Conservation (phyloP, 2,797 vertebrate species). For the Manis crassicaudata region DNA sequence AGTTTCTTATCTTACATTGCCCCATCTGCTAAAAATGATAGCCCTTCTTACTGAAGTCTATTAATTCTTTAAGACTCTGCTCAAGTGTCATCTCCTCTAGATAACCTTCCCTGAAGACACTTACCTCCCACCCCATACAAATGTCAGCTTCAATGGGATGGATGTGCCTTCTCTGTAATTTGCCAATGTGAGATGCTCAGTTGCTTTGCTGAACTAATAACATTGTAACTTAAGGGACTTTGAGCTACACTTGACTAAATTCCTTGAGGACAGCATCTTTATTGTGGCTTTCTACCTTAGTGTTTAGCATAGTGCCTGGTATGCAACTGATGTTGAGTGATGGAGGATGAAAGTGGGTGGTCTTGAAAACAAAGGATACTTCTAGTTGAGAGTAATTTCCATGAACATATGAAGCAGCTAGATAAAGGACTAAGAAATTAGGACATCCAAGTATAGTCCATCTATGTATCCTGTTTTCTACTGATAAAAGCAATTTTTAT, state of each 20-base stretch:
- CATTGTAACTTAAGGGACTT: background rate
- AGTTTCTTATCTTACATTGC: background rate
- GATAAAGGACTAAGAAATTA: background rate
- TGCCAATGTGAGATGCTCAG: background rate
- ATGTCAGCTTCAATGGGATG: background rate
- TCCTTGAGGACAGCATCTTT: background rate
- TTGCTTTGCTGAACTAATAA: background rate
- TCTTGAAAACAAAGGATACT: background rate
- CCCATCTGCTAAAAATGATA: background rate
- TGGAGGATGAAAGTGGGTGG: background rate
- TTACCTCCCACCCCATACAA: fast-evolving
- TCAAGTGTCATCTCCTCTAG: background rate
- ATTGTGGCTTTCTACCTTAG: background rate
- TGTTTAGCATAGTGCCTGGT: background rate
- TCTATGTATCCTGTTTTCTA: background rate
- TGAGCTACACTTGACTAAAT: background rate
- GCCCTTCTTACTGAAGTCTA: background rate
- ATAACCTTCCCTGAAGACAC: background rate
- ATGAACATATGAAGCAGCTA: background rate
- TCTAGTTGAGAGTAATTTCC: background rate
- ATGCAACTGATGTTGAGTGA: background rate
- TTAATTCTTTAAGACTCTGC: background rate
- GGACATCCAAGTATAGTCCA: background rate
- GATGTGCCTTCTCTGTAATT: background rate
- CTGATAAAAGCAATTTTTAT: background rate